Evolutionary conservation across 2,888 invertebrate genomes (phyloP), one percentile per base, ranked within the genome.

Genomic region (Monoplex corrugatus): DNA sequence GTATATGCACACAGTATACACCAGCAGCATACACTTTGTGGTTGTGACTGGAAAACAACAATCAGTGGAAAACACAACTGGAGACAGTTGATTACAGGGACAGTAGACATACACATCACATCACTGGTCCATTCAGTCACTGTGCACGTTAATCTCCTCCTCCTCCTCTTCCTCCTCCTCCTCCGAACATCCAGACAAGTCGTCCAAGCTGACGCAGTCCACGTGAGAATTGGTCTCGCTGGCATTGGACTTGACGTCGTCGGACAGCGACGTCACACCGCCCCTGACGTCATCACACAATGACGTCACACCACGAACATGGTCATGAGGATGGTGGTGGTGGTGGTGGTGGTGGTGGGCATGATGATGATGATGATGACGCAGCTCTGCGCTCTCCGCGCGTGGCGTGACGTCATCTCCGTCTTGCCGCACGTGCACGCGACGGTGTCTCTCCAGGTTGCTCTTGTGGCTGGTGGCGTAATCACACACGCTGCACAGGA

Each of bases 381-480:
- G 28, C 23, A 40, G 38, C 75, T 13, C 35, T 28, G 28, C 28
- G 19, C 75, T 38, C 16, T 28, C 68, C 50, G 28, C 13, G 28
- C 44, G 44, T 16, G 68, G 8, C n/a, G 16, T 1, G 16, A 75
- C 38, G 86, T 57, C 85, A 44, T 13, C 83, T 6, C 19, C 44
- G n/a, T 94, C 94, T 43, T 93, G 93, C 68, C 95, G 90, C 43
- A 92, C 92, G 91, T 96, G 96, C 6, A 95, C 95, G 87, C 95
- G 95, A 89, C 96, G 93, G 92, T 96, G 96, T 0, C 96, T 93
- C 89, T 96, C 96, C 68, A 96, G 93, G 91, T 96, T 96, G 90
- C 96, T 96, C 92, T 96, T 96, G 93, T 96, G 96, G 89, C 96
- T 96, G 32, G 96, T 96, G 57, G 96, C 96, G 91, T 96, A 96